phyloP scores from a whole-genome alignment of 2,113 vertebrate species.

The Astur gentilis region DNA sequence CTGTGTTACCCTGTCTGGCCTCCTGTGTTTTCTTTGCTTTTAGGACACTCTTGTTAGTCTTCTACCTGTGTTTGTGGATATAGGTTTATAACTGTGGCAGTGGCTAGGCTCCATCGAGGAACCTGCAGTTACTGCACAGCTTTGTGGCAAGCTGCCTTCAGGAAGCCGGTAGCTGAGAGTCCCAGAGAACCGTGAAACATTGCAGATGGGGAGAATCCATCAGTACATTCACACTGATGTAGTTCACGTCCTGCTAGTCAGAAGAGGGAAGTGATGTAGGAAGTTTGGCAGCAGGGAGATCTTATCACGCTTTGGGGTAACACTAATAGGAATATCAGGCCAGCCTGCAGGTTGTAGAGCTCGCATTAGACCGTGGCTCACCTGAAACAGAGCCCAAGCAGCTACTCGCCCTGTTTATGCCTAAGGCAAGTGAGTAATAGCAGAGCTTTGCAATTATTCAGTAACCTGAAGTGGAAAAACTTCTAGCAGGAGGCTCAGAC shows the following conservation, averaged over 20 bases:
- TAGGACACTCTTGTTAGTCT: not conserved
- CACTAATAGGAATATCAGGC: not conserved
- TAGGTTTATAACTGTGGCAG: not conserved
- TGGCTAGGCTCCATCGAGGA: not conserved
- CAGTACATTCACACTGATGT: accelerated
- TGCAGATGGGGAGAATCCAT: not conserved
- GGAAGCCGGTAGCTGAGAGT: not conserved
- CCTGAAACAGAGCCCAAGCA: not conserved
- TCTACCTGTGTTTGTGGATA: not conserved
- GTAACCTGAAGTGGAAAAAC: slow-evolving; percentile 1
- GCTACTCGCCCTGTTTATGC: slow-evolving; percentile 22
- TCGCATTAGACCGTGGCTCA: not conserved
- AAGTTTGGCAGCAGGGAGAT: not conserved
- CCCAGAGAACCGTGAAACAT: not conserved
- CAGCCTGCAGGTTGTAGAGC: not conserved
- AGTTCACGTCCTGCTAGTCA: not conserved
- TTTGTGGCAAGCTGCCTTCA: not conserved
- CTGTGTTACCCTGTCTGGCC: not conserved
- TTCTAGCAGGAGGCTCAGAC: not conserved
- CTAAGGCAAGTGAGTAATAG: slow-evolving; percentile 10
- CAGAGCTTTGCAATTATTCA: not conserved
- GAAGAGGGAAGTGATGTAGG: not conserved
- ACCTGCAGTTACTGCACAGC: not conserved
- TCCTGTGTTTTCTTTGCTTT: not conserved
- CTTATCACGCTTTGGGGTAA: not conserved